Evolutionary conservation across 2,113 vertebrate species (phyloP).

Genomic region (Sinocyclocheilus maitianheensis): DNA sequence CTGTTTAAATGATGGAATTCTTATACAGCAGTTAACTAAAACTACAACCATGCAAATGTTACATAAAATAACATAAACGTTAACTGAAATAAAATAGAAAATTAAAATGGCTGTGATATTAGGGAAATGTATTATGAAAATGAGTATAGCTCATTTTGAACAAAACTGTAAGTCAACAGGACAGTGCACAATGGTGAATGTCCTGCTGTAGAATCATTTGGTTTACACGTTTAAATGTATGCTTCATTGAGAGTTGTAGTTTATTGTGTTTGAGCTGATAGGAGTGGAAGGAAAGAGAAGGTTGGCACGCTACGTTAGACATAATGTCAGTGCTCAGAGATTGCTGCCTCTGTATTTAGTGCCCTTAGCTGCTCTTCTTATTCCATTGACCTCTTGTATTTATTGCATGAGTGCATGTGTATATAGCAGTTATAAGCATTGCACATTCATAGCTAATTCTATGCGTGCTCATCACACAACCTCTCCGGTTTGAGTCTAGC

Average conservation of each 20-base stretch:
- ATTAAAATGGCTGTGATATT: neutral
- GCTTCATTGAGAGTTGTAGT: constrained; percentile 29
- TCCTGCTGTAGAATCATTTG: neutral
- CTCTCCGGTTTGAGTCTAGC: neutral
- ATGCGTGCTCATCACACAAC: neutral
- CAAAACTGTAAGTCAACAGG: neutral
- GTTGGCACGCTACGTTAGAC: constrained; percentile 17
- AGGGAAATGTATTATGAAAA: neutral
- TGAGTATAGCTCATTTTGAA: neutral
- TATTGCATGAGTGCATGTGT: constrained; percentile 21
- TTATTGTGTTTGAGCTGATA: constrained; percentile 13
- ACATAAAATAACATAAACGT: neutral
- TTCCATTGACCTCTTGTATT: neutral
- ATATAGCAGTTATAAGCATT: neutral
- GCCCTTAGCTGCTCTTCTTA: constrained; percentile 1
- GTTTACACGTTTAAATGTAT: neutral
- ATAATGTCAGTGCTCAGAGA: constrained; percentile 22
- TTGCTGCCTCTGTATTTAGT: constrained; percentile 15
- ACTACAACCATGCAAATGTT: neutral
- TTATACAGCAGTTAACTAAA: neutral
- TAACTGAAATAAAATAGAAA: neutral
- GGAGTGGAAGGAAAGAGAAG: neutral
- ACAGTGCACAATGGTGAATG: neutral
- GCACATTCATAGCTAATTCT: neutral
- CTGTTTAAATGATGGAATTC: too few relatives aligned